Percentiles rank a stretch among this genome's conserved stretches.
Evolutionary conservation across 2,113 vertebrate species (phyloP).

Genomic region (Syrmaticus mikado): DNA sequence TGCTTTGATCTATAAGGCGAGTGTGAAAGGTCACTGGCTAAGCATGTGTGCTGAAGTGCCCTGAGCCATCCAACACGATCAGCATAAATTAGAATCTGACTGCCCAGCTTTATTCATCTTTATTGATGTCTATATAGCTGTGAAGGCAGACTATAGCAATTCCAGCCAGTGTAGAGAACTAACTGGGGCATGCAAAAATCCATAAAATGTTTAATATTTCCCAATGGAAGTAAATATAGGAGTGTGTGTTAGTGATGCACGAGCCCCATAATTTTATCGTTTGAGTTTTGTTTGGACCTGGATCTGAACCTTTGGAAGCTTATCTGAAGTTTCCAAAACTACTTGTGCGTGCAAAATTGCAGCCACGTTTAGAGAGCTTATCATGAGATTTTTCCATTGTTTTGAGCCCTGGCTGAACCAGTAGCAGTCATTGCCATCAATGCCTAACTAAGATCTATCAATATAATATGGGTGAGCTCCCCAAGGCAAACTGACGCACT

Average conservation of each 20-base stretch:
- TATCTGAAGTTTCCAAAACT: constrained; percentile 46
- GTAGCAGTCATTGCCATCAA: neutral
- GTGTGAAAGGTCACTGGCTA: constrained; percentile 66
- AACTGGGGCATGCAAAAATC: constrained; percentile 48
- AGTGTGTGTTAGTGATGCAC: neutral
- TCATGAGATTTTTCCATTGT: neutral
- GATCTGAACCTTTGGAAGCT: constrained; percentile 33
- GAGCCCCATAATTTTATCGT: neutral
- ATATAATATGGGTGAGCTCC: neutral
- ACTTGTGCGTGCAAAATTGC: constrained; percentile 27
- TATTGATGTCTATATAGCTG: constrained; percentile 60
- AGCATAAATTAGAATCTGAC: constrained; percentile 68
- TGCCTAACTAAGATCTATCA: neutral
- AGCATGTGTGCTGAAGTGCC: constrained; percentile 59
- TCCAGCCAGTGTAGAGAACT: neutral
- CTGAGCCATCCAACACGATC: constrained; percentile 57
- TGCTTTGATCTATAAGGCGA: constrained; percentile 57
- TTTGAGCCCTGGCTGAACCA: neutral
- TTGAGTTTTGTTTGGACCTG: constrained; percentile 44
- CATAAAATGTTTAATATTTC: constrained; percentile 49
- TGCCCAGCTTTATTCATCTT: constrained; percentile 60
- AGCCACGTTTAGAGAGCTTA: neutral
- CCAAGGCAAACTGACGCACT: neutral
- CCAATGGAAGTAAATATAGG: neutral
- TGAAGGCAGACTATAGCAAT: constrained; percentile 6